Evolutionary conservation across 2,797 vertebrate species (phyloP).

Genomic region (Rhinella marina): DNA sequence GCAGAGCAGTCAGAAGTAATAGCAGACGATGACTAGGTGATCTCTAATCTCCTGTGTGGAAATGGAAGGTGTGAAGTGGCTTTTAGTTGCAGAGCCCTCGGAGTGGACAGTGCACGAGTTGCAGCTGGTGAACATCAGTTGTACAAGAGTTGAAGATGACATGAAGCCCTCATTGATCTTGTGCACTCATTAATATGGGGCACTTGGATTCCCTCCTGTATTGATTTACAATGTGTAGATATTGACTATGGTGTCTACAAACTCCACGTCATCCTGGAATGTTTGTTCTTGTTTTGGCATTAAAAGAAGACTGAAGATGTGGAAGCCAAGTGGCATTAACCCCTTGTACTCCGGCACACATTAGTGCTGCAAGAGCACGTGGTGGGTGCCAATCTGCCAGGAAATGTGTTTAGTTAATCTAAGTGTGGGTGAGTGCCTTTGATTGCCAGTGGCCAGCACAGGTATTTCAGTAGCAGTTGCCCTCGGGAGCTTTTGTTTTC

Average conservation of each 20-base stretch:
- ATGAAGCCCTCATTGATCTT: neutral
- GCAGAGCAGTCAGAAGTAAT: neutral
- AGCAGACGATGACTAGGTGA: neutral
- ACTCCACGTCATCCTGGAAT: neutral
- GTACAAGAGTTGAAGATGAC: neutral
- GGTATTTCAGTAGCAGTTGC: neutral
- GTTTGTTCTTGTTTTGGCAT: neutral
- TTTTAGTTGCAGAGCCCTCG: neutral
- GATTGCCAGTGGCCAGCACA: neutral
- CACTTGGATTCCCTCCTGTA: neutral
- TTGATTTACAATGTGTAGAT: constrained; percentile 7
- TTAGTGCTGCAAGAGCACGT: neutral
- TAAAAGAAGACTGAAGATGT: neutral
- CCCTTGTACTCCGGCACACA: neutral
- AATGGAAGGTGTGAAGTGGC: too few relatives aligned
- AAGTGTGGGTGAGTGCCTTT: neutral
- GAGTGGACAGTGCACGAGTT: neutral
- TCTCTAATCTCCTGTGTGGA: too few relatives aligned
- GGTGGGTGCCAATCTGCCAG: neutral
- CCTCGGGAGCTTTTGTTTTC: constrained; percentile 42
- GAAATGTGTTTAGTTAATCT: neutral
- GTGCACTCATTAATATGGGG: neutral
- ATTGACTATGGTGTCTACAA: constrained; percentile 25
- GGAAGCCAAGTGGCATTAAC: neutral
- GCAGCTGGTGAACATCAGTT: neutral